Evolutionary conservation across 2,797 vertebrate species (phyloP), one percentile per base, ranked within the genome.

Genomic region (Columba guinea): DNA sequence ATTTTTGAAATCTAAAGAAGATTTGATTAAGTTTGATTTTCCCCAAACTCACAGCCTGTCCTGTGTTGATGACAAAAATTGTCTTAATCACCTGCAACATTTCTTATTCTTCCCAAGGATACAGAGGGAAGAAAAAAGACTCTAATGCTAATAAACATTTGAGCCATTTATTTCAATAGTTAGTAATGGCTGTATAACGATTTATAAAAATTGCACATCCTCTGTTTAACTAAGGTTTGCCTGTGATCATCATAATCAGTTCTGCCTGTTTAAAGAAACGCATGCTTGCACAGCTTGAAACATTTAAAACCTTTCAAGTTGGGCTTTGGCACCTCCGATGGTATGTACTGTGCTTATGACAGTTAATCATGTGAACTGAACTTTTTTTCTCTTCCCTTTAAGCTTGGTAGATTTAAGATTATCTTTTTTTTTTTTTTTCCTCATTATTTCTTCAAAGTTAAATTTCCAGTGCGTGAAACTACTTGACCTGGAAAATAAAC

Each of bases 221-320:
- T 96, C 94, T 96, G 89, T 97, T 97, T 97, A 94, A 84, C 85
- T 96, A 95, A 94, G 75, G 48, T 84, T 97, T 92, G 90, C 85
- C 93, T 96, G 84, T 96, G 90, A 96, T 96, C 96, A 78, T 87
- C 69, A 87, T 96, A 94, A 94, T 95, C 92, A 93, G 93, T 95
- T 96, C 92, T 97, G 93, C 91, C 96, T 89, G 78, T 96, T 94
- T 96, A 94, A 97, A 95, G 82, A 95, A 96, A 96, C 24, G 87
- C 84, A 91, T 97, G 96, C 96, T 97, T 96, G 89, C 93, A 97
- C 96, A 98, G 96, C 97, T 97, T 97, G 96, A 98, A 98, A 90
- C 89, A 90, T 97, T 97, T 97, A 97, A 94, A 97, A 96, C 88
- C 94, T 96, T 98, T 97, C 96, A 97, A 96, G 95, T 93, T 30